Evolutionary conservation across 2,888 invertebrate species (phyloP).

Genomic region (Hoplodrina ambigua): DNA sequence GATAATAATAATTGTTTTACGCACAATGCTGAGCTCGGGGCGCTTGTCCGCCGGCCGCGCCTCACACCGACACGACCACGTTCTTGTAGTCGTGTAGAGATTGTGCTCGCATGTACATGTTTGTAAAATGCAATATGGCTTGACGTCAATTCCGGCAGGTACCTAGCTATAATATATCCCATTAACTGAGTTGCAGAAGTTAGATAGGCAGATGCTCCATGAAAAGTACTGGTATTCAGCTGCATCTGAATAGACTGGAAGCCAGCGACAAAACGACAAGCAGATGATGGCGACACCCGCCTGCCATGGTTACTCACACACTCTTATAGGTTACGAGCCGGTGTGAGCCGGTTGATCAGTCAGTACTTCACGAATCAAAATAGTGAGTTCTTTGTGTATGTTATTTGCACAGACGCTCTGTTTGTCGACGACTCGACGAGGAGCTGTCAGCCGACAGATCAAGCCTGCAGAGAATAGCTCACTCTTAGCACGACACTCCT

Average conservation of each 20-base stretch:
- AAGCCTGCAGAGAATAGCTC: not conserved
- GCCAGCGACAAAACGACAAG: too few relatives aligned
- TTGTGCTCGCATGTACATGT: too few relatives aligned
- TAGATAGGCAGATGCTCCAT: too few relatives aligned
- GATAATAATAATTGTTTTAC: conserved; percentile 50
- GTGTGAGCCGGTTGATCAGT: conserved; percentile 22
- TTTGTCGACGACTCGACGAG: conserved; percentile 34
- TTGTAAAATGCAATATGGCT: too few relatives aligned
- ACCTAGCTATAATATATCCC: too few relatives aligned
- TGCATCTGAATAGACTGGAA: too few relatives aligned
- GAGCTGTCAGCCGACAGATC: not conserved
- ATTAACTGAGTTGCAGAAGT: too few relatives aligned
- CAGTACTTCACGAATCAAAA: conserved; percentile 27
- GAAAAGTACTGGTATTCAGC: too few relatives aligned
- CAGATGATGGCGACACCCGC: too few relatives aligned
- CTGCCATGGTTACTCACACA: too few relatives aligned
- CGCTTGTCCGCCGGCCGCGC: conserved; percentile 3
- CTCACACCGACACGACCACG: conserved; percentile 26
- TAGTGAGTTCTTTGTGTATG: conserved; percentile 46
- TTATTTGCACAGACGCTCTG: conserved; percentile 31
- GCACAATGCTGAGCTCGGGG: conserved; percentile 42
- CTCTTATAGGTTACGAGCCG: conserved; percentile 4
- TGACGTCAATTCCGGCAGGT: too few relatives aligned
- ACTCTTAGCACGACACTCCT: not conserved
- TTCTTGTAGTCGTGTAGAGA: not conserved